Evolutionary conservation across 2,113 vertebrate genomes (phyloP).

Genomic region (Uria lomvia): DNA sequence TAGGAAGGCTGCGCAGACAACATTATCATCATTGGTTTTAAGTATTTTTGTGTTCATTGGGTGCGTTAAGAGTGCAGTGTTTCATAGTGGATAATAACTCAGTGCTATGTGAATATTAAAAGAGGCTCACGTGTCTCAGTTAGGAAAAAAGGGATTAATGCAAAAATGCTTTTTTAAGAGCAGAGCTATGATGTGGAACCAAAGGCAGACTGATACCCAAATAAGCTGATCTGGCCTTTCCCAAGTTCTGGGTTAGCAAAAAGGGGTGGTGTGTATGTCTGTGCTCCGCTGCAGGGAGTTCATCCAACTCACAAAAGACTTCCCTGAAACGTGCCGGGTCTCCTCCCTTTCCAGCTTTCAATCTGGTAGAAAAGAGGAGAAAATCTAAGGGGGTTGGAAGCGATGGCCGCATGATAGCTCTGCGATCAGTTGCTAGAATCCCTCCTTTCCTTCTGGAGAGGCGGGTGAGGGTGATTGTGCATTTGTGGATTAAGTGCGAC

Average conservation of each 20-base stretch:
- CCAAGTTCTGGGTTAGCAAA: background rate
- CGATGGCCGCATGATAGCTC: background rate
- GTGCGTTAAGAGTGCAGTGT: background rate
- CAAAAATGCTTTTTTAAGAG: constrained; percentile 36
- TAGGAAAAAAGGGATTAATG: constrained; percentile 10
- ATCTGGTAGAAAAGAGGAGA: background rate
- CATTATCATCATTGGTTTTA: background rate
- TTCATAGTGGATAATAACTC: constrained; percentile 27
- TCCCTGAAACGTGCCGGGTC: background rate
- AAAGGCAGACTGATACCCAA: background rate
- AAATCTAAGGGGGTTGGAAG: background rate
- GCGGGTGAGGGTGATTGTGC: background rate
- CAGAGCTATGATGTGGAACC: constrained; percentile 51
- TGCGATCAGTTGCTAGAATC: background rate
- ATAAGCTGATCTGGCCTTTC: background rate
- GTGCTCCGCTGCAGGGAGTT: background rate
- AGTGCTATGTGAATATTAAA: background rate
- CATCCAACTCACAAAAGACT: background rate
- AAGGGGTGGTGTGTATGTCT: rapidly evolving
- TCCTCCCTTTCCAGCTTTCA: background rate
- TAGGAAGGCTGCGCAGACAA: background rate
- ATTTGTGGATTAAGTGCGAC: background rate
- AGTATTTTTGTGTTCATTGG: background rate
- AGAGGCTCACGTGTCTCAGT: constrained; percentile 5
- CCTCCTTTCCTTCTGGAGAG: background rate